Evolutionary conservation across 1,140 invertebrate species (phyloP).

Genomic region (Hylaeus anthracinus): DNA sequence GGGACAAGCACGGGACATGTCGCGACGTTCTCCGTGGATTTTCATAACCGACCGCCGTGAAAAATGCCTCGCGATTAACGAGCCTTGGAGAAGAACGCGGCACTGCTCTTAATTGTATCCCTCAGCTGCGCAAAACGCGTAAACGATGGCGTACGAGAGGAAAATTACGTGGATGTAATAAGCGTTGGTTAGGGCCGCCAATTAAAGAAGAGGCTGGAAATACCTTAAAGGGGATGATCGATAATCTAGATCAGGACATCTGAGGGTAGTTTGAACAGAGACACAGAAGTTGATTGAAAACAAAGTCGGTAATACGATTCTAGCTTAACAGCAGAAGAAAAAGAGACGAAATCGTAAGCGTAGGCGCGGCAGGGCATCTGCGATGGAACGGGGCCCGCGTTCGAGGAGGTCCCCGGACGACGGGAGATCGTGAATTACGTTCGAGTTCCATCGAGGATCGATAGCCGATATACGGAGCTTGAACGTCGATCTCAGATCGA

Average conservation of each 20-base stretch:
- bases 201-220: too few species aligned
- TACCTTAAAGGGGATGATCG: too few species aligned
- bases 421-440: slow-evolving; percentile 66
- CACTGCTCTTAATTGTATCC: too few species aligned
- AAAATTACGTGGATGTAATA: too few species aligned
- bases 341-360: slow-evolving; percentile 22
- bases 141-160: too few species aligned
- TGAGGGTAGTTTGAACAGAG: too few species aligned
- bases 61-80: slow-evolving; percentile 38
- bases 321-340: not conserved
- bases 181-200: too few species aligned
- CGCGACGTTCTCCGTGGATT: slow-evolving; percentile 59
- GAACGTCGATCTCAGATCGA: slow-evolving; percentile 66
- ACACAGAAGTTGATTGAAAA: too few species aligned
- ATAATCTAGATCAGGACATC: too few species aligned
- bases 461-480: slow-evolving; percentile 48
- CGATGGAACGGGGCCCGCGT: slow-evolving; percentile 40
- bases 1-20: slow-evolving; percentile 74
- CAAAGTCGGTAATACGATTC: too few species aligned
- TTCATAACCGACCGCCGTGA: slow-evolving; percentile 60
- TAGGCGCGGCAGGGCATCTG: not conserved
- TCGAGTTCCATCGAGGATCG: slow-evolving; percentile 49
- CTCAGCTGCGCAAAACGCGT: too few species aligned
- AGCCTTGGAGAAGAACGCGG: not conserved
- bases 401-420: slow-evolving; percentile 38